Percentiles rank a stretch among this genome's conserved stretches.
These are phyloP conservation scores for Meloidogyne chitwoodi DNA, from an alignment of 1,140 invertebrate genomes.

Conservation along the genomic window DNA sequence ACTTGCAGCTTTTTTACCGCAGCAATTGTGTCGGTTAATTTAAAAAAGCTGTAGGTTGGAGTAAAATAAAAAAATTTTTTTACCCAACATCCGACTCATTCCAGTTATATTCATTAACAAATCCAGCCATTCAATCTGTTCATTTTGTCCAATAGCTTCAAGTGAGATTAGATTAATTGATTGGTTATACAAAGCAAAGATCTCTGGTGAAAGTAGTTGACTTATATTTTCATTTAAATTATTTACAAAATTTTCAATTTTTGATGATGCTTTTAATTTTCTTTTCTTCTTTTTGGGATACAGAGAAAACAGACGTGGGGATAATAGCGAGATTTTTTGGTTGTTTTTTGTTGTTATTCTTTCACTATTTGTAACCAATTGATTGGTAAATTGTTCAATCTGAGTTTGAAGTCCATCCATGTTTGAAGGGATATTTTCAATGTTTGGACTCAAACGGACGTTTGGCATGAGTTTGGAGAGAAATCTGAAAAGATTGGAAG, in stretches of 20 bases:
- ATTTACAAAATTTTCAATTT: not conserved
- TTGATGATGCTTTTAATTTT: not conserved
- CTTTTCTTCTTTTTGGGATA: not conserved
- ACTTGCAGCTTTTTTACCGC: too few species aligned
- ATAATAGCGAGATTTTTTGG: not conserved
- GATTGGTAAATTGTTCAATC: not conserved
- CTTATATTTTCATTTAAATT: not conserved
- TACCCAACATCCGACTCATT: not conserved
- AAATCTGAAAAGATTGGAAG: not conserved
- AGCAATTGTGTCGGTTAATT: too few species aligned
- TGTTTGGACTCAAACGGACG: not conserved
- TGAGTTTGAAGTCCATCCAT: constrained; percentile 1
- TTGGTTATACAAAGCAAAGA: constrained; percentile 5
- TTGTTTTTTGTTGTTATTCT: not conserved
- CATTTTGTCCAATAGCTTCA: not conserved
- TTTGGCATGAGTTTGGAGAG: not conserved
- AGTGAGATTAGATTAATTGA: not conserved
- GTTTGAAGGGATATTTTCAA: not conserved
- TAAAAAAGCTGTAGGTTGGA: too few species aligned
- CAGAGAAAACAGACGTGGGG: constrained; percentile 1
- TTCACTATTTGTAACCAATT: not conserved
- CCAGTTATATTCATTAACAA: not conserved
- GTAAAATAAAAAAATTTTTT: not conserved
- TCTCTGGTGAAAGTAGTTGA: constrained; percentile 6
- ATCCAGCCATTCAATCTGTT: not conserved